These are phyloP conservation scores for Saccostrea echinata DNA, from an alignment of 1,140 invertebrate species.

Conservation along the genomic window DNA sequence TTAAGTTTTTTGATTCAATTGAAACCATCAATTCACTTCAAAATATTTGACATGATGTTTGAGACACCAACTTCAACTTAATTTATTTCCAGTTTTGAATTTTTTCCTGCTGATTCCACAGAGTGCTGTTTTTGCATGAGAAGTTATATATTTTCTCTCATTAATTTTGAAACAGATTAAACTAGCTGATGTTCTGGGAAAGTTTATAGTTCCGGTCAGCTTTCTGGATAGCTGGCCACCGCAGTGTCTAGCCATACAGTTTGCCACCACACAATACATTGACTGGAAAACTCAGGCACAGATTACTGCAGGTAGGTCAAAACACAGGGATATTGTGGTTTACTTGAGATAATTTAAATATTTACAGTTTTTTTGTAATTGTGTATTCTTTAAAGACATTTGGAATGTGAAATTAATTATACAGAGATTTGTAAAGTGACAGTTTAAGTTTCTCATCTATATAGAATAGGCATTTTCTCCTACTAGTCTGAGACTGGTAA, in stretches of 20 bases:
- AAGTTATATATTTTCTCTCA: background rate
- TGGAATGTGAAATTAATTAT: too few relatives aligned
- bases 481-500: too few relatives aligned
- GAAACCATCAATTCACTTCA: too few relatives aligned
- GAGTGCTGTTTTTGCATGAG: too few relatives aligned
- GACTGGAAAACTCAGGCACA: constrained; percentile 58
- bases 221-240: constrained; percentile 80
- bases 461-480: too few relatives aligned
- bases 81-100: too few relatives aligned
- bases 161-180: constrained; percentile 77
- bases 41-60: too few relatives aligned
- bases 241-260: constrained; percentile 81
- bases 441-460: too few relatives aligned
- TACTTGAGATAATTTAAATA: background rate
- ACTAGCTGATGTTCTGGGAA: constrained; percentile 80
- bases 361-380: background rate
- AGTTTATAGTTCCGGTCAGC: constrained; percentile 80
- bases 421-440: too few relatives aligned
- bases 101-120: too few relatives aligned
- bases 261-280: constrained; percentile 80
- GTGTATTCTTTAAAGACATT: background rate
- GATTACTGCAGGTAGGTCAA: background rate
- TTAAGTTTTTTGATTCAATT: too few relatives aligned
- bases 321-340: background rate
- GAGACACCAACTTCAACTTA: too few relatives aligned